Evolutionary conservation across 1,140 invertebrate species (phyloP).

Genomic region (Penaeus vannamei): DNA sequence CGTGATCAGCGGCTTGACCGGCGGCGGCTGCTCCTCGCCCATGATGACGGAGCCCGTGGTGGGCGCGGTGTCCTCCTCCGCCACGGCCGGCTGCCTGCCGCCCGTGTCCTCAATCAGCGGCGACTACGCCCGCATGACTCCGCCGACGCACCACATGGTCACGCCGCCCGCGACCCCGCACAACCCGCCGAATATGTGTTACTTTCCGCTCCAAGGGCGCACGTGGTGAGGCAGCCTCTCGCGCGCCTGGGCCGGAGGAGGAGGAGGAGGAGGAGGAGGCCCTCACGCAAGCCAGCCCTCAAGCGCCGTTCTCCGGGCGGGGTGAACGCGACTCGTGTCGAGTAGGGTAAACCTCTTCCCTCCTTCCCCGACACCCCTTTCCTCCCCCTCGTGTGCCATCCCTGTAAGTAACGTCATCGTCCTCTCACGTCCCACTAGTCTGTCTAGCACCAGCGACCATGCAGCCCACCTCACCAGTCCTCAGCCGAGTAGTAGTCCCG

Average conservation of each 20-base stretch:
- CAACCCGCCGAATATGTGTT: slow-evolving; percentile 61
- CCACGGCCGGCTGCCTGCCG: slow-evolving; percentile 50
- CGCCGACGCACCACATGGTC: slow-evolving; percentile 56
- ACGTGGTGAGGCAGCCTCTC: slow-evolving; percentile 46
- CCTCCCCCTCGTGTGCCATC: too few relatives aligned
- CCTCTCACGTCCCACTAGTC: too few relatives aligned
- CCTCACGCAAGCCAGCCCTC: background rate
- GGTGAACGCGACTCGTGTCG: too few relatives aligned
- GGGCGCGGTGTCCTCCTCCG: slow-evolving; percentile 42
- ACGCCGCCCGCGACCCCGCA: slow-evolving; percentile 56
- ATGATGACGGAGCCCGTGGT: slow-evolving; percentile 55
- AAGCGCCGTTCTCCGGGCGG: background rate
- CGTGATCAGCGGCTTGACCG: slow-evolving; percentile 46
- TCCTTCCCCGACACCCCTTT: too few relatives aligned
- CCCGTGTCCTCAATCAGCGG: slow-evolving; percentile 59
- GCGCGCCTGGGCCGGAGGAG: background rate
- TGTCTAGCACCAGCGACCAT: too few relatives aligned
- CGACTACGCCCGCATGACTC: slow-evolving; percentile 60
- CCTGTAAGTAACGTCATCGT: too few relatives aligned
- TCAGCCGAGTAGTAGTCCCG: too few relatives aligned
- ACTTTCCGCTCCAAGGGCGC: slow-evolving; percentile 62
- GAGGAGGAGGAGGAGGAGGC: too few relatives aligned
- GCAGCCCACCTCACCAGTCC: too few relatives aligned
- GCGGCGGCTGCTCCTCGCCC: slow-evolving; percentile 52
- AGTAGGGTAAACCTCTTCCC: too few relatives aligned